Base-by-base conservation (phyloP, 2,888 invertebrate species). In the Cantharis rustica region DNA sequence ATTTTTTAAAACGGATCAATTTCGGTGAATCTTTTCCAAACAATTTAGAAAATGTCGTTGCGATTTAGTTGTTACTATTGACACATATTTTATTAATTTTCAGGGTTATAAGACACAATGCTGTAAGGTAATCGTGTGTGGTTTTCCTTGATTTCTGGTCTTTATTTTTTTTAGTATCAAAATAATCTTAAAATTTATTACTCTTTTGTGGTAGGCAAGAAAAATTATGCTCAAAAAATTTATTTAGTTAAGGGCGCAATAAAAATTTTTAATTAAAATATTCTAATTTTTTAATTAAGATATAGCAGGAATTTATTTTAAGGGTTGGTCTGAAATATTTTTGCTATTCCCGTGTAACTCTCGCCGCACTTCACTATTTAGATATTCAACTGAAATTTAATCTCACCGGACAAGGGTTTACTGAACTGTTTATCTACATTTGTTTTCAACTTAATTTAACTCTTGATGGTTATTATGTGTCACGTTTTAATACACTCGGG, bases 401-500 rank as follows among this genome's bases (percentile, higher is more conserved):
- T 72, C 72, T 72, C 72, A 17, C 61, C 31, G 27, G 64, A 72
- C 31, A 66, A 72, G 72, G 72, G 72, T 72, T 68, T 64, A 64
- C 66, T 68, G 26, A 66, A 47, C 72, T 72, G 72, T 66, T 72
- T 72, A 72, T 72, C 72, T 71, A 63, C 20, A 66, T 72, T 68
- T 72, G 68, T 72, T 72, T 72, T 72, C 68, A 72, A 68, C 72
- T 72, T 66, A 72, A 66, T 72, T 72, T 72, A 72, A 68, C 72
- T 72, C 72, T 66, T 61, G 68, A 47, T 64, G 20, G 68, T 64
- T 72, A 72, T 72, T 66, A 26, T 47, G 47, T 20, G 68, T 68
- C 72, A 72, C 72, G 72, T 63, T 71, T 71, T 23, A n/a, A 23
- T 16, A 17, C 23, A n/a, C 16, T 66, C n/a, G 9, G 23, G 66